Evolutionary conservation across 92 coral and sea anemone genomes (phyloP).

Genomic region (Pocillopora meandrina): DNA sequence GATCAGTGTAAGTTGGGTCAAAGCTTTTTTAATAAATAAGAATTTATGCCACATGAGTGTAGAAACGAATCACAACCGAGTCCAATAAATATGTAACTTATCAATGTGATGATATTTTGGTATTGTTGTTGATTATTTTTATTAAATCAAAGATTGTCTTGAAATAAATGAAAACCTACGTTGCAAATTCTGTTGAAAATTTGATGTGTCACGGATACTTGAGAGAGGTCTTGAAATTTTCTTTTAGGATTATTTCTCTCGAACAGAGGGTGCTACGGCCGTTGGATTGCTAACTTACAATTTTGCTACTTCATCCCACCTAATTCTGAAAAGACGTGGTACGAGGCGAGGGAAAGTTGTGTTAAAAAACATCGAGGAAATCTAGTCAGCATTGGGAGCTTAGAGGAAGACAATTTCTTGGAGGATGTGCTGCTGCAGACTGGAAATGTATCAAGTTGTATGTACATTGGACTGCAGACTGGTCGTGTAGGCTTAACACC

Average conservation of each 20-base stretch:
- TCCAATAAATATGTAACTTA: too few relatives aligned
- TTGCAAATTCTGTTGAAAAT: too few relatives aligned
- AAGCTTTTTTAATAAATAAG: too few relatives aligned
- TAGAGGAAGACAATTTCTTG: slow-evolving; percentile 50
- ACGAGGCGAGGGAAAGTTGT: slow-evolving; percentile 39
- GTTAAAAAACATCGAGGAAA: slow-evolving; percentile 28
- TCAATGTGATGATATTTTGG: too few relatives aligned
- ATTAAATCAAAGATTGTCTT: too few relatives aligned
- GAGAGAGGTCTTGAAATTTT: background rate
- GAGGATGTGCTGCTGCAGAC: slow-evolving; percentile 21
- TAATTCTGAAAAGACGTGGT: slow-evolving; percentile 31
- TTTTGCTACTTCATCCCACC: slow-evolving; percentile 53
- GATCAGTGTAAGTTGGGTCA: too few relatives aligned
- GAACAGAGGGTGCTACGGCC: slow-evolving; percentile 40
- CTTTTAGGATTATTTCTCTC: slow-evolving; percentile 46
- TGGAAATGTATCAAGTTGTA: slow-evolving; percentile 25
- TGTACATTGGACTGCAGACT: slow-evolving; percentile 51
- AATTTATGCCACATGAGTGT: too few relatives aligned
- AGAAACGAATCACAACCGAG: too few relatives aligned
- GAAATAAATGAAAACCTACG: too few relatives aligned
- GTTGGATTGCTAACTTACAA: slow-evolving; percentile 52
- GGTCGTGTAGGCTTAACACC: slow-evolving; percentile 1
- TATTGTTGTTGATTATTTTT: too few relatives aligned
- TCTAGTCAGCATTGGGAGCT: slow-evolving; percentile 59
- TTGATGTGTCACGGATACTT: background rate